Conservation (phyloP, 2,888 invertebrate genomes). For the Pristionchus entomophagus region DNA sequence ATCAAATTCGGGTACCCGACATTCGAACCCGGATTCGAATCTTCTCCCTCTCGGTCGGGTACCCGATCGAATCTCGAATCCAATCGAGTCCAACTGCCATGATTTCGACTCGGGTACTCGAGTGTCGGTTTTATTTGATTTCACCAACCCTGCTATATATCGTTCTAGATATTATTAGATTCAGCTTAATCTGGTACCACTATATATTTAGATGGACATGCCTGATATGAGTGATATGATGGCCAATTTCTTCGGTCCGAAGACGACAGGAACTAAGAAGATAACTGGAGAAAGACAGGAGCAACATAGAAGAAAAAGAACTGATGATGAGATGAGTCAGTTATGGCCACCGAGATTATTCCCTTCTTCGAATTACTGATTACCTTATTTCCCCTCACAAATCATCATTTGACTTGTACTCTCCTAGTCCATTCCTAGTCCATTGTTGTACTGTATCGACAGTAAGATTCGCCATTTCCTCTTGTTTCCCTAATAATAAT, state of each 20-base stretch:
- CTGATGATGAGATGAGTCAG: background rate
- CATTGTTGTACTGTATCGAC: background rate
- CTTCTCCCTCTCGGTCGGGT: too few species aligned
- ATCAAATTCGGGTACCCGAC: too few species aligned
- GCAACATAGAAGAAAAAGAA: background rate
- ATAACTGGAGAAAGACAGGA: background rate
- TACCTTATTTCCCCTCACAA: background rate
- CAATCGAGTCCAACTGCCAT: too few species aligned
- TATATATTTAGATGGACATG: constrained; percentile 81
- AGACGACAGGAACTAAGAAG: constrained; percentile 61
- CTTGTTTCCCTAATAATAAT: background rate
- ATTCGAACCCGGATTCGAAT: too few species aligned
- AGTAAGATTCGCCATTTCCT: background rate
- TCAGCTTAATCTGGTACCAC: too few species aligned
- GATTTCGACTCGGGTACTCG: too few species aligned
- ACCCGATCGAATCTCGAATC: too few species aligned
- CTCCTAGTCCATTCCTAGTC: constrained; percentile 8
- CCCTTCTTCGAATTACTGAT: background rate
- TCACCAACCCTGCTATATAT: too few species aligned
- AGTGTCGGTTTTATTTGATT: too few species aligned
- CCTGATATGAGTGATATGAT: constrained; percentile 94
- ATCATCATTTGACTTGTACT: background rate
- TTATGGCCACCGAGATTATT: background rate
- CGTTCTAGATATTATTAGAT: too few species aligned
- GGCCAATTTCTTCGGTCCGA: constrained; percentile 85